Conservation (phyloP, 1,140 invertebrate genomes). For the Drosophila ambigua region DNA sequence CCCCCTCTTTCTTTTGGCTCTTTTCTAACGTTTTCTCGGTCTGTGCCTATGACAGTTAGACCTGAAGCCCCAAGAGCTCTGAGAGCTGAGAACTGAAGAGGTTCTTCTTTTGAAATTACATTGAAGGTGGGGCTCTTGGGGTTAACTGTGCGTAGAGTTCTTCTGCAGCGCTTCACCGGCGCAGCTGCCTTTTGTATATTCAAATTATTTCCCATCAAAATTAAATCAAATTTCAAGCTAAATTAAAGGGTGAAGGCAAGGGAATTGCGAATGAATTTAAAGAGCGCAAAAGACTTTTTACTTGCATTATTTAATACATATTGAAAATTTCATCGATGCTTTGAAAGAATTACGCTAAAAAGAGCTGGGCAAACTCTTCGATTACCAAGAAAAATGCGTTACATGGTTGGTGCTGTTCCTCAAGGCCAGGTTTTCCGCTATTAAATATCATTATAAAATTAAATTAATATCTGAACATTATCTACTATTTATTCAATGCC, state of each 20-base stretch:
- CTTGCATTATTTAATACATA: no score
- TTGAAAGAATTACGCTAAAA: no score
- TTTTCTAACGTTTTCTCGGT: conserved; percentile 7
- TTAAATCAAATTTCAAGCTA: conserved; percentile 4
- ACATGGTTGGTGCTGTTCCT: no score
- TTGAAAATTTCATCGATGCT: no score
- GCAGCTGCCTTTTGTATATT: not conserved
- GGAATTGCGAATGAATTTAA: not conserved
- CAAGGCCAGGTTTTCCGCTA: no score
- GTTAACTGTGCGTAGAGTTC: conserved; percentile 21
- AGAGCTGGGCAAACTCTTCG: no score
- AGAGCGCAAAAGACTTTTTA: no score
- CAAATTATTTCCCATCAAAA: conserved; percentile 4
- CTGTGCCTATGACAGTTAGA: conserved; percentile 32
- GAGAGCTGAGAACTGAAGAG: conserved; percentile 28
- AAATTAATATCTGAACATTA: no score
- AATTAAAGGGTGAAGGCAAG: not conserved
- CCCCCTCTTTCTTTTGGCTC: not conserved
- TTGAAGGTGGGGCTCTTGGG: not conserved
- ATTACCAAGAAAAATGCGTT: no score
- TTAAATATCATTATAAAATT: no score
- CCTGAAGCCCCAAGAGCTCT: conserved; percentile 13
- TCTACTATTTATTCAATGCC: no score
- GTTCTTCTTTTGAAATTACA: no score
- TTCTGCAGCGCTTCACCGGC: not conserved